Evolutionary conservation across 2,888 invertebrate genomes (phyloP).

Genomic region (Iphiclides podalirius): DNA sequence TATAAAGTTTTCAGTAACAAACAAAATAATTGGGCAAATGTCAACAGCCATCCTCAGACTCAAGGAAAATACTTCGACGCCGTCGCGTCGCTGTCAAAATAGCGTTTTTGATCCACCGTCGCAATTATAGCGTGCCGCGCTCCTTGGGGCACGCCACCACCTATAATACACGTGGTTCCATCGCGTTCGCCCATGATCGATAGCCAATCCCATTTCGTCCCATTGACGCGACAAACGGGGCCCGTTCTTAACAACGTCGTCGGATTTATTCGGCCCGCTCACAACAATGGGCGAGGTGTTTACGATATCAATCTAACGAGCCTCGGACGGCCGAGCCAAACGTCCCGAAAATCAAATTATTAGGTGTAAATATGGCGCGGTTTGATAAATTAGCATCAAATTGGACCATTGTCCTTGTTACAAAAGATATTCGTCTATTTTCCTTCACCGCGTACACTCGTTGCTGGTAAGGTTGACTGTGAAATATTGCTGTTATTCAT

Average conservation of each 20-base stretch:
- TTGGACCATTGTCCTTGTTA: slow-evolving; percentile 18
- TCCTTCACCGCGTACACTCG: no score
- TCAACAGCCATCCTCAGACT: no score
- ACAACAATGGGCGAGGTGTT: slow-evolving; percentile 42
- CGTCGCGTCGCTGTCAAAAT: slow-evolving; percentile 54
- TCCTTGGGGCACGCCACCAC: slow-evolving; percentile 56
- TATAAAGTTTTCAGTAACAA: no score
- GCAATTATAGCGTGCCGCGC: slow-evolving; percentile 48
- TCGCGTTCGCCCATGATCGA: slow-evolving; percentile 68
- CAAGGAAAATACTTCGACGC: no score
- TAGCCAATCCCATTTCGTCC: slow-evolving; percentile 52
- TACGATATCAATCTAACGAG: slow-evolving; percentile 45
- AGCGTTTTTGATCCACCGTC: slow-evolving; percentile 33
- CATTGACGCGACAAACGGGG: slow-evolving; percentile 57
- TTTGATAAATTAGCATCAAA: slow-evolving; percentile 25
- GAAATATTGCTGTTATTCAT: no score
- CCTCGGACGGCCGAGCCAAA: no score
- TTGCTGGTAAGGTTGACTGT: no score
- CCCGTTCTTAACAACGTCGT: slow-evolving; percentile 49
- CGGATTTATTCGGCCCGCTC: slow-evolving; percentile 46
- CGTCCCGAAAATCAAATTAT: no score
- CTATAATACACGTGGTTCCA: slow-evolving; percentile 72
- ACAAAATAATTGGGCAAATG: no score
- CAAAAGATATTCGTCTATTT: slow-evolving; percentile 2
- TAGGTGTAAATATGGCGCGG: slow-evolving; percentile 23